phyloP scores from a whole-genome alignment of 2,113 vertebrate species.

The Nettapus auritus region DNA sequence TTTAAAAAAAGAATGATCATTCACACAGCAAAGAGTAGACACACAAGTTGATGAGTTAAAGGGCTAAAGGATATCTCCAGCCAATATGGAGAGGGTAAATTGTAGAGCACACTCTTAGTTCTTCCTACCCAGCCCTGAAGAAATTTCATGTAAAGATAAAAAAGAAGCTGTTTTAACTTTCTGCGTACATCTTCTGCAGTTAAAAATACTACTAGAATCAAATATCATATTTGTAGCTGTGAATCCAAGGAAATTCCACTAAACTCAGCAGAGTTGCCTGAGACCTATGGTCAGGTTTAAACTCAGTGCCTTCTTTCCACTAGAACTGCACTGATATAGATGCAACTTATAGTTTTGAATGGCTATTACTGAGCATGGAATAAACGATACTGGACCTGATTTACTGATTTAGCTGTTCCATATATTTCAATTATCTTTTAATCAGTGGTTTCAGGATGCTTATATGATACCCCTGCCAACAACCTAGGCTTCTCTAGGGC shows the following conservation, averaged over 20 bases:
- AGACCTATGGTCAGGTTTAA: neutral
- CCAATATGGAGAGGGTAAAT: neutral
- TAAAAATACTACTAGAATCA: neutral
- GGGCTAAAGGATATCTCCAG: neutral
- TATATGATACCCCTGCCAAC: neutral
- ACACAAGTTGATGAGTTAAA: neutral
- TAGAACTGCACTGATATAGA: neutral
- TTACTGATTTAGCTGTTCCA: neutral
- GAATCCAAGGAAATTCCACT: neutral
- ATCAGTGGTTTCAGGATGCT: neutral
- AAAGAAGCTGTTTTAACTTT: neutral
- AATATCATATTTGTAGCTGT: neutral
- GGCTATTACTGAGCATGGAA: neutral
- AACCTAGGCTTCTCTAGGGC: neutral
- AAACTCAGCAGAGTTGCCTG: neutral
- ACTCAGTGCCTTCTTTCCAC: neutral
- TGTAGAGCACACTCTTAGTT: neutral
- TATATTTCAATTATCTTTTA: neutral
- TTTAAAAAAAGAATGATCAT: neutral
- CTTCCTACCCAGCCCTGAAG: neutral
- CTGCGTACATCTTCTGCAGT: neutral
- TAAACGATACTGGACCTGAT: neutral
- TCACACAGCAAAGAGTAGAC: neutral
- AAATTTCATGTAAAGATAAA: neutral
- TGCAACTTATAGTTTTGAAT: fast-evolving